Percentiles rank a stretch among this genome's conserved stretches.
These are phyloP conservation scores for Sabellastarte sp. DNA, from an alignment of 2,888 invertebrate genomes.

Conservation along the genomic window DNA sequence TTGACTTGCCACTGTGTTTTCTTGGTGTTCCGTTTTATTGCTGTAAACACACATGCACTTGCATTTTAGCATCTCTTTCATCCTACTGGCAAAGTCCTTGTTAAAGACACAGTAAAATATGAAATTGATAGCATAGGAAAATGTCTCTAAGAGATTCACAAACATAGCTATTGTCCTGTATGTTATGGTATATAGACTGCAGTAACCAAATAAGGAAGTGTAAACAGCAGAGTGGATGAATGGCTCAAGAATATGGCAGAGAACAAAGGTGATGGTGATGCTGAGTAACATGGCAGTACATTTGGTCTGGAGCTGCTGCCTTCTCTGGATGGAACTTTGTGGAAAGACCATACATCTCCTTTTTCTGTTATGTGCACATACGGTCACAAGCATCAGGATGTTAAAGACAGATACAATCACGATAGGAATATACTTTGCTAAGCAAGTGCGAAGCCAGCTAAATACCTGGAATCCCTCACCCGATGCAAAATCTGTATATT, in stretches of 20 bases:
- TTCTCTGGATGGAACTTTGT: background rate
- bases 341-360: background rate
- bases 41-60: too few relatives aligned
- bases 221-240: constrained; percentile 10
- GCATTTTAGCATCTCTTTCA: too few relatives aligned
- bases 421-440: constrained; percentile 14
- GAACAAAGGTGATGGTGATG: constrained; percentile 7
- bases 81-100: too few relatives aligned
- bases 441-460: too few relatives aligned
- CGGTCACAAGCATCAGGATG: constrained; percentile 3
- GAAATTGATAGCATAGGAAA: constrained; percentile 15
- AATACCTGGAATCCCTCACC: too few relatives aligned
- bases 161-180: constrained; percentile 7
- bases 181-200: constrained; percentile 2
- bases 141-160: constrained; percentile 9
- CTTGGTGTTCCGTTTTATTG: too few relatives aligned
- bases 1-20: too few relatives aligned
- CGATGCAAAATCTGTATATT: too few relatives aligned
- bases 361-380: background rate
- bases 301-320: constrained; percentile 2
- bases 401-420: constrained; percentile 10
- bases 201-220: constrained; percentile 9
- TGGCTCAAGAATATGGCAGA: constrained; percentile 15
- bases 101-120: constrained; percentile 16
- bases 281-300: constrained; percentile 16